Base-by-base conservation (phyloP, 2,797 vertebrate species). In the Orientallactaga sibirica region DNA sequence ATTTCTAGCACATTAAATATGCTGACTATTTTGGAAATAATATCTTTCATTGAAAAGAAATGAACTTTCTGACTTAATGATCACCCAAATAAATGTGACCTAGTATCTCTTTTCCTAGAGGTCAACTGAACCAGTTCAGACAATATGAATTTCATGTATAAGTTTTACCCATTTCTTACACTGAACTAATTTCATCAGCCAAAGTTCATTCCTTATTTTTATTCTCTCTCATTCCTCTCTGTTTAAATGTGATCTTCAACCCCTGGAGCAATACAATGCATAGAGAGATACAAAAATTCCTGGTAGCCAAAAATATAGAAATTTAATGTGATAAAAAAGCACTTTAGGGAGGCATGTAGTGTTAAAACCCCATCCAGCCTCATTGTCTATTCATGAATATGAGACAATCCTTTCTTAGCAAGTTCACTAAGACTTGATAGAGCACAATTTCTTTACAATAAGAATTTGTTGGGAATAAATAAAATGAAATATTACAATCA, bases 271-370 rank as follows among this genome's bases (percentile, higher is more conserved):
- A 33, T 43, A 68, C 79, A 87, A 41, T 96, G 74, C 68, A 83
- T 3, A 70, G 68, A 41, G 75, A 97, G 92, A 79, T 82, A 95
- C 20, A 96, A 97, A 97, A 61, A 77, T 20, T 82, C 88, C 20
- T 87, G 55, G 48, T 71, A 94, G 29, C 52, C 14, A 96, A 93
- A 97, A 95, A 0, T n/a, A 62, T 7, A 93, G 29, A 93, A 90
- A 91, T 93, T 81, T 94, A 14, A 29, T 89, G 43, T 96, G 91
- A 91, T 94, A 95, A 95, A 76, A 95, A 97, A 94, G 76, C 86
- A 0, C 68, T 94, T 96, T 93, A 24, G 84, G 64, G 75, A 96
- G 70, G n/a, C 18, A 94, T 82, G 94, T 62, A 12, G 24, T 91
- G 55, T 94, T 96, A 92, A 96, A 96, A 93, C 87, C 66, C 29